Evolutionary conservation across 2,113 vertebrate species (phyloP).

Genomic region (Rhadina sibilatrix): DNA sequence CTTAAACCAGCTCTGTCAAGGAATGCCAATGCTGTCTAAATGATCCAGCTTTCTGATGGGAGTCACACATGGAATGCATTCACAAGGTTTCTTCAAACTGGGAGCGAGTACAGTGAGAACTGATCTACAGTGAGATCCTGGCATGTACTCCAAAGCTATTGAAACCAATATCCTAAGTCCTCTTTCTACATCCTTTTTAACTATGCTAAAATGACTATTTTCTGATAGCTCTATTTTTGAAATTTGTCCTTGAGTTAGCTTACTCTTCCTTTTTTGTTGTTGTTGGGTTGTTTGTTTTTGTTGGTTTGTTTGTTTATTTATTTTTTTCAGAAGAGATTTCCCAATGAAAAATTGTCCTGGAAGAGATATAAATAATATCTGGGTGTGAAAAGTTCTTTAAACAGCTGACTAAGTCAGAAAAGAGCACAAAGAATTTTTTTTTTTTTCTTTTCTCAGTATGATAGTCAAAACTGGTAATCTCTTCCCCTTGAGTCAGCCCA

Average conservation of each 20-base stretch:
- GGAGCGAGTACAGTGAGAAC: not conserved
- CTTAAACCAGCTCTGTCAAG: not conserved
- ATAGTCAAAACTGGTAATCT: not conserved
- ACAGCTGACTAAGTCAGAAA: slow-evolving; percentile 3
- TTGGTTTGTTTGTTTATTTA: not conserved
- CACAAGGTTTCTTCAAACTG: not conserved
- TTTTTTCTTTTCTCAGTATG: not conserved
- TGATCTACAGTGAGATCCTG: not conserved
- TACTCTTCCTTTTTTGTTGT: not conserved
- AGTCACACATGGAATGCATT: not conserved
- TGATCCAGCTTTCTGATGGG: not conserved
- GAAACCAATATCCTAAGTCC: not conserved
- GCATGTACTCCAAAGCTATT: not conserved
- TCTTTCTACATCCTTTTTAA: not conserved
- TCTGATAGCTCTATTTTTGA: not conserved
- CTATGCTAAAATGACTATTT: not conserved
- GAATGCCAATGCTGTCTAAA: not conserved
- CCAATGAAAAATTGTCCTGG: not conserved
- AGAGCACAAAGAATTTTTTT: not conserved
- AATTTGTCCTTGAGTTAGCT: not conserved
- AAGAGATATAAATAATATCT: not conserved
- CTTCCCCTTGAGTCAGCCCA: not conserved
- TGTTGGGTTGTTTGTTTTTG: not conserved
- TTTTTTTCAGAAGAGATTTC: not conserved
- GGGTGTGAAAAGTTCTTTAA: not conserved